These are phyloP conservation scores for Gambusia yucatana DNA, from an alignment of 2,797 vertebrate genomes.

Conservation along the genomic window DNA sequence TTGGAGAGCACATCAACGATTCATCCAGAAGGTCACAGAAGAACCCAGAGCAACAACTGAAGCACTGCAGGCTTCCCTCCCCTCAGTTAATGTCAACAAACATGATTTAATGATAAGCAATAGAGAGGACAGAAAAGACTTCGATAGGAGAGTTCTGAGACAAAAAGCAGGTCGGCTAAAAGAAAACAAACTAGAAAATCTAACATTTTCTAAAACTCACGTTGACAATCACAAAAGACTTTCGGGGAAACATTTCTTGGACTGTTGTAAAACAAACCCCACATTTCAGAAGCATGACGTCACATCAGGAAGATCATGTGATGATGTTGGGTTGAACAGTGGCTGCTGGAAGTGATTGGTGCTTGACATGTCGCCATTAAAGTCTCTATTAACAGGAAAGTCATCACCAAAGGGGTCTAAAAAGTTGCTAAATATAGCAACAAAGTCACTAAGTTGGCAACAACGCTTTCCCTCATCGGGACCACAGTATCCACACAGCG, in stretches of 20 bases:
- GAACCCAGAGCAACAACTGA: neutral
- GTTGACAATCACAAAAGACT: neutral
- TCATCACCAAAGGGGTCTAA: neutral
- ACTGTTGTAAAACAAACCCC: neutral
- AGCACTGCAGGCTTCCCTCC: neutral
- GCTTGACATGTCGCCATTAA: neutral
- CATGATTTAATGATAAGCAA: neutral
- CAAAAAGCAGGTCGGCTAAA: neutral
- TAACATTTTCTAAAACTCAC: neutral
- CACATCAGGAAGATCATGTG: neutral
- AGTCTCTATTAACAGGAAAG: neutral
- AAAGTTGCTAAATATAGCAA: neutral
- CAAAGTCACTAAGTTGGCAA: neutral
- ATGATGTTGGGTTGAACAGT: neutral
- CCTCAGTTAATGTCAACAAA: neutral
- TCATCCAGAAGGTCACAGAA: neutral
- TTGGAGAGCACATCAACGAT: neutral
- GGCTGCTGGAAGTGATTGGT: neutral
- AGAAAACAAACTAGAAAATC: neutral
- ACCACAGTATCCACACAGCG: neutral
- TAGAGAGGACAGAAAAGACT: neutral
- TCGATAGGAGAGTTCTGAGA: neutral
- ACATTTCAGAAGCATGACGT: neutral
- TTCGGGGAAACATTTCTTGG: neutral
- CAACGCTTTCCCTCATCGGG: neutral